These are phyloP conservation scores for Eubucco bourcierii DNA, from an alignment of 2,113 vertebrate species.

Conservation along the genomic window DNA sequence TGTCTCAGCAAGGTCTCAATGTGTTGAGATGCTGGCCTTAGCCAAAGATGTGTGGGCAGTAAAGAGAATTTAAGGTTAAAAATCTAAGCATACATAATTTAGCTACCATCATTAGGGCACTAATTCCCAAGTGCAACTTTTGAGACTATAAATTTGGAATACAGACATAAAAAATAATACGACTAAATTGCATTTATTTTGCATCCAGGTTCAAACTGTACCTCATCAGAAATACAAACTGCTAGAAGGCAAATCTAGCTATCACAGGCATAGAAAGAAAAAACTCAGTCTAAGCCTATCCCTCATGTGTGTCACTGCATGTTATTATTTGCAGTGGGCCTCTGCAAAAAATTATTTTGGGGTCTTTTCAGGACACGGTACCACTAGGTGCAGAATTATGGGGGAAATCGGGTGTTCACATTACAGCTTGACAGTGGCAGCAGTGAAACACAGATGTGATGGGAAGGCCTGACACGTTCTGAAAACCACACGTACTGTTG, in stretches of 20 bases:
- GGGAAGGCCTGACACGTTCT: not conserved
- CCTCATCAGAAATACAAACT: constrained; percentile 10
- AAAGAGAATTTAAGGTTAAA: not conserved
- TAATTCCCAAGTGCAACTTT: not conserved
- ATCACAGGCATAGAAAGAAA: not conserved
- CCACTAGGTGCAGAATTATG: not conserved
- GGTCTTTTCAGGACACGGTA: not conserved
- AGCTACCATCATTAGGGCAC: not conserved
- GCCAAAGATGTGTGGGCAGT: no score
- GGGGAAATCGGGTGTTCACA: not conserved
- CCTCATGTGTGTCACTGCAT: not conserved
- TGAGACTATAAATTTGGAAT: not conserved
- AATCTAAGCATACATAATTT: not conserved
- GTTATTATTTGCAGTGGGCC: accelerated
- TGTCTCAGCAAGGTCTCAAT: not conserved
- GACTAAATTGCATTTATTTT: not conserved
- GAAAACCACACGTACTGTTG: not conserved
- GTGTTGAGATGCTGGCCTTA: not conserved
- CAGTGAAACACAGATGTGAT: accelerated
- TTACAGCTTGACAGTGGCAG: not conserved
- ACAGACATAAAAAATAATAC: not conserved
- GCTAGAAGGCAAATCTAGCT: constrained; percentile 3
- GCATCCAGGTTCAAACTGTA: not conserved
- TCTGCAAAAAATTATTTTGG: not conserved
- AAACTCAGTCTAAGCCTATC: not conserved